phyloP scores from a whole-genome alignment of 2,888 invertebrate genomes.

The Pherbina coryleti region DNA sequence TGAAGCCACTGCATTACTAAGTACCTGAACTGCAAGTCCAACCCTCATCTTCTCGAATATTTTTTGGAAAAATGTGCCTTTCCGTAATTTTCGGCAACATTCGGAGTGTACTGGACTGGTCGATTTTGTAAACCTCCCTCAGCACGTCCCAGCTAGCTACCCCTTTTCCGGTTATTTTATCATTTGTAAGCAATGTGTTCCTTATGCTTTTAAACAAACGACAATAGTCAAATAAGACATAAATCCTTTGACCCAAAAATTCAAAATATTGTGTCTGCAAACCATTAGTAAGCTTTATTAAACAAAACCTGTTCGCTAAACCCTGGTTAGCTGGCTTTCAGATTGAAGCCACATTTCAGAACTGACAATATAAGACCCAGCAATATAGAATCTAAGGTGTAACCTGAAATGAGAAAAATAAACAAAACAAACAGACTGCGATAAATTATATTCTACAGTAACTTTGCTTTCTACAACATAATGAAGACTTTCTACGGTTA shows the following conservation, averaged over 20 bases:
- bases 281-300: not conserved
- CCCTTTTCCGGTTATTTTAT: not conserved
- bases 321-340: not conserved
- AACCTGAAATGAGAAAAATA: too few relatives aligned
- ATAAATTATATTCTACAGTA: too few relatives aligned
- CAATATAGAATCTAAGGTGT: too few relatives aligned
- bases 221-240: not conserved
- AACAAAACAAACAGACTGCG: too few relatives aligned
- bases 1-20: not conserved
- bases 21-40: not conserved
- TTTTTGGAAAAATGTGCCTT: not conserved
- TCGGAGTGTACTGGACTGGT: too few relatives aligned
- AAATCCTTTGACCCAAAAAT: too few relatives aligned
- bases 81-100: not conserved
- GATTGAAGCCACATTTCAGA: too few relatives aligned
- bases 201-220: slow-evolving; percentile 14
- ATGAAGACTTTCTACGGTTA: too few relatives aligned
- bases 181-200: slow-evolving; percentile 2
- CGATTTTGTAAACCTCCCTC: not conserved
- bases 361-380: too few relatives aligned
- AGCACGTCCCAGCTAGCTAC: not conserved
- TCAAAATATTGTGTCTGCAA: not conserved
- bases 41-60: slow-evolving; percentile 4
- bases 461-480: too few relatives aligned
- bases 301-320: not conserved